Percentiles rank a stretch among this genome's conserved stretches.
phyloP scores from a whole-genome alignment of 1,140 invertebrate genomes.

The Conus ventricosus region DNA sequence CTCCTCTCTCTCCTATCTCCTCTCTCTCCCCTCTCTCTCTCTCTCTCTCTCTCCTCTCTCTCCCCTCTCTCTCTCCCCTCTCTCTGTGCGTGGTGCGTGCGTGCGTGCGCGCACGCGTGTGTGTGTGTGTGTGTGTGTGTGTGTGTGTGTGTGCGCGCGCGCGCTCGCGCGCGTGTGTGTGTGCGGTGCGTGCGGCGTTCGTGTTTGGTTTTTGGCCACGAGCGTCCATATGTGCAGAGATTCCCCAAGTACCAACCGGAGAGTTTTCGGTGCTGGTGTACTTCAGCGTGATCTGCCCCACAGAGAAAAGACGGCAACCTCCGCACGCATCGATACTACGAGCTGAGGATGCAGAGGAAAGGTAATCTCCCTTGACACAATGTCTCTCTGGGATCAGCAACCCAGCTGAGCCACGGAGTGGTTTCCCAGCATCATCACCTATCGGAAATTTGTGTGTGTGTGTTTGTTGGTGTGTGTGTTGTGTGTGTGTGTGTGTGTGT shows the following conservation, averaged over 20 bases:
- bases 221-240: slow-evolving; percentile 41
- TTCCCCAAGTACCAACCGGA: slow-evolving; percentile 53
- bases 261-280: slow-evolving; percentile 58
- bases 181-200: too few relatives aligned
- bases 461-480: slow-evolving; percentile 3
- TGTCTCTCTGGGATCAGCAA: too few relatives aligned
- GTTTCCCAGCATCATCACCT: too few relatives aligned
- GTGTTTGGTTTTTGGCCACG: too few relatives aligned
- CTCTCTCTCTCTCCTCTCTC: background rate
- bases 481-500: slow-evolving; percentile 14
- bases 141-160: slow-evolving; percentile 25
- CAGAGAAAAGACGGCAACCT: slow-evolving; percentile 51
- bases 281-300: slow-evolving; percentile 62
- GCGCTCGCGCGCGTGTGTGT: too few relatives aligned
- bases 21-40: background rate
- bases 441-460: background rate
- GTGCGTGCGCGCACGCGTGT: slow-evolving; percentile 8
- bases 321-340: slow-evolving; percentile 54
- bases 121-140: slow-evolving; percentile 25
- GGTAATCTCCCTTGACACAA: slow-evolving; percentile 36
- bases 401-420: too few relatives aligned
- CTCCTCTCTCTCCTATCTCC: background rate
- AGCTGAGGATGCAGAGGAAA: slow-evolving; percentile 53
- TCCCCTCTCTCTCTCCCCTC: background rate
- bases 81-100: slow-evolving; percentile 12